Evolutionary conservation across 2,888 invertebrate genomes (phyloP).

Genomic region (Drosophila picticornis): DNA sequence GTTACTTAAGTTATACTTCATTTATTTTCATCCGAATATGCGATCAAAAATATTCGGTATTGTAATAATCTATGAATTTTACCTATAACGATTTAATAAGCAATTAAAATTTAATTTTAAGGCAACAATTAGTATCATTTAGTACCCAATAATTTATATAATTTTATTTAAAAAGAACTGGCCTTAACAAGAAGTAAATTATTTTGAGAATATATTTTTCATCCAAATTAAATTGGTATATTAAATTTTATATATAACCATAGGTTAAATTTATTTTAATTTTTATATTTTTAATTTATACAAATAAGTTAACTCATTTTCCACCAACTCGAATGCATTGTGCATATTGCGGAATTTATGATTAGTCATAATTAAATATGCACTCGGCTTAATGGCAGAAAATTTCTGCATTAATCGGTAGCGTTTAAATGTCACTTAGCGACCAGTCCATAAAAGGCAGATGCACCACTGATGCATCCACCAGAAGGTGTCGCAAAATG

Average conservation of each 20-base stretch:
- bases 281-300: neutral
- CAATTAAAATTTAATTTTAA: neutral
- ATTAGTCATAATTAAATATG: conserved; percentile 27
- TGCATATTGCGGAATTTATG: neutral
- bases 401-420: conserved; percentile 48
- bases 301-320: neutral
- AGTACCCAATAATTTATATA: neutral
- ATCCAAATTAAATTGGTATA: neutral
- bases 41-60: neutral
- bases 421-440: conserved; percentile 66
- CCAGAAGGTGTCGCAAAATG: conserved; percentile 32
- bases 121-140: neutral
- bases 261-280: neutral
- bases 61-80: neutral
- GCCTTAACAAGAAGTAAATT: neutral
- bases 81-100: neutral
- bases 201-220: neutral
- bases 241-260: neutral
- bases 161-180: neutral
- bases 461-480: neutral
- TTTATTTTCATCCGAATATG: neutral
- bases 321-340: neutral
- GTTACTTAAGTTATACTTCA: neutral
- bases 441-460: conserved; percentile 52
- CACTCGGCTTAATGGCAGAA: conserved; percentile 22